Conservation (phyloP, 2,113 vertebrate genomes). For the Bagarius yarrelli region DNA sequence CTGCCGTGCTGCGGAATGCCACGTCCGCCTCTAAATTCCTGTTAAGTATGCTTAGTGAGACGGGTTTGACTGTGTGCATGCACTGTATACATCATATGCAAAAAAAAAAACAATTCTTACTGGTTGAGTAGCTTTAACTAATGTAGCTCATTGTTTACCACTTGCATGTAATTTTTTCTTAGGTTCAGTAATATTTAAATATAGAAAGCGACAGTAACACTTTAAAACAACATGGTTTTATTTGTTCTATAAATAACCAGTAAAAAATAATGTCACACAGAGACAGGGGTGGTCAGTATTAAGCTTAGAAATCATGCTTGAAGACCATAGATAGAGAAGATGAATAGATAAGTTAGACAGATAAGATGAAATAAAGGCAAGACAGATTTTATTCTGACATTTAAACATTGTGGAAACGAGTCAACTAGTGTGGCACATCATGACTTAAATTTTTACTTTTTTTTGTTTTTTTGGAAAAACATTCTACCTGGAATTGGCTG, state of each 20-base stretch:
- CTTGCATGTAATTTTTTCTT: neutral
- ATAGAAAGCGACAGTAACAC: neutral
- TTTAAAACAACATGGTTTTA: neutral
- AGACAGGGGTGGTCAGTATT: too few relatives aligned
- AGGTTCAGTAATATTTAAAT: neutral
- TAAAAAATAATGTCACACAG: too few relatives aligned
- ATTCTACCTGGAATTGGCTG: too few relatives aligned
- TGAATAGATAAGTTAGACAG: too few relatives aligned
- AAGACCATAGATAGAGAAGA: too few relatives aligned
- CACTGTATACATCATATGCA: constrained; percentile 11
- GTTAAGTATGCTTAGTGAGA: constrained; percentile 17
- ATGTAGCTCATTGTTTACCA: neutral
- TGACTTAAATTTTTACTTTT: too few relatives aligned
- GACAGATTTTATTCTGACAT: too few relatives aligned
- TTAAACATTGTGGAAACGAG: too few relatives aligned
- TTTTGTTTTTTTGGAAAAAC: too few relatives aligned
- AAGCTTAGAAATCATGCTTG: too few relatives aligned
- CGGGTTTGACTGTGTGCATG: neutral
- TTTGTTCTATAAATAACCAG: neutral
- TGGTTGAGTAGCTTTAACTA: neutral
- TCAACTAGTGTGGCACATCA: too few relatives aligned
- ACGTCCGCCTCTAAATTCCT: constrained; percentile 95
- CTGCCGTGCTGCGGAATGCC: constrained; percentile 83
- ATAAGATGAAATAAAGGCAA: too few relatives aligned
- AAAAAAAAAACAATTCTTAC: constrained; percentile 17